Evolutionary conservation across 1,140 invertebrate species (phyloP).

Genomic region (Stegodyphus dumicola): DNA sequence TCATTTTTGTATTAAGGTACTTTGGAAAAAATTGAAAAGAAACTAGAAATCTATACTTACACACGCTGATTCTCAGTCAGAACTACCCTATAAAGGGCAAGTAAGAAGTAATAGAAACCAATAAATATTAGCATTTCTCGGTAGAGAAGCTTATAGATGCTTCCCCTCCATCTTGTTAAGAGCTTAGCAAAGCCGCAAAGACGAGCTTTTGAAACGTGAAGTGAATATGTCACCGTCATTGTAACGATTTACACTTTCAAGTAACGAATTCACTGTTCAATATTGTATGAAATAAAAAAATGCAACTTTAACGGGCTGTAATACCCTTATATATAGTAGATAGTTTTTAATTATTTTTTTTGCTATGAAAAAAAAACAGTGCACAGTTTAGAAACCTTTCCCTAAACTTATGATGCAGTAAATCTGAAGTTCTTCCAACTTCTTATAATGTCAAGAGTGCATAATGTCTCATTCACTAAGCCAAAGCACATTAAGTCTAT

Average conservation of each 20-base stretch:
- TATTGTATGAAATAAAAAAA: too few relatives aligned
- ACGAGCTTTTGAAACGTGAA: slow-evolving; percentile 64
- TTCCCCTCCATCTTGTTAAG: slow-evolving; percentile 65
- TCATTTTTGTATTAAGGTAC: too few relatives aligned
- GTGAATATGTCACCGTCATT: slow-evolving; percentile 66
- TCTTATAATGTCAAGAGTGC: background rate
- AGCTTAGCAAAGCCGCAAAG: slow-evolving; percentile 65
- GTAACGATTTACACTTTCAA: background rate
- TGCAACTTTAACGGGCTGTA: too few relatives aligned
- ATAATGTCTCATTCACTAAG: background rate
- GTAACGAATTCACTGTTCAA: too few relatives aligned
- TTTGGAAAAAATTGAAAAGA: background rate
- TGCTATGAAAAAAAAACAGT: too few relatives aligned
- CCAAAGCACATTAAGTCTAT: slow-evolving; percentile 23
- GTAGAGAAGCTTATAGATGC: slow-evolving; percentile 65
- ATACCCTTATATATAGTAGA: too few relatives aligned
- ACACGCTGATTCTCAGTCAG: slow-evolving; percentile 59
- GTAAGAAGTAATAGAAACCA: slow-evolving; percentile 60
- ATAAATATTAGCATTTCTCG: slow-evolving; percentile 64
- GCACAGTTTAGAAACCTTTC: too few relatives aligned
- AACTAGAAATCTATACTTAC: slow-evolving; percentile 55
- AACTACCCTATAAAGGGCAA: slow-evolving; percentile 62
- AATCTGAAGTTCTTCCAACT: background rate
- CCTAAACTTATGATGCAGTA: too few relatives aligned
- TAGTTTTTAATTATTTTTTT: too few relatives aligned